Evolutionary conservation across 2,888 invertebrate genomes (phyloP).

Genomic region (Drosophila leonis): DNA sequence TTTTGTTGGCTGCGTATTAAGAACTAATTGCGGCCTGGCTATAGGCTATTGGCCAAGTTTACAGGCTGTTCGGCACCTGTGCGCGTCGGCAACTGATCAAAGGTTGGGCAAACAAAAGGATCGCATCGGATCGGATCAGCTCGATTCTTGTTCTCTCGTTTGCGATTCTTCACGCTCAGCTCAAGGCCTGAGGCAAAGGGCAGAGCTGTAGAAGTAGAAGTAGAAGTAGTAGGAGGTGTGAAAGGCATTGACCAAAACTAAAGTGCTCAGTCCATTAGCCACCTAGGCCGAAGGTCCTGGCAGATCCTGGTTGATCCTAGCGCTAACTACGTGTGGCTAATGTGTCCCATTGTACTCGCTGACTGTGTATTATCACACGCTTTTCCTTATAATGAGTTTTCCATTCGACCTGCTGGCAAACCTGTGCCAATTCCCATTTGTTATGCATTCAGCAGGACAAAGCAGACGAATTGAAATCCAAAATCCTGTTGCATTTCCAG

Average conservation of each 20-base stretch:
- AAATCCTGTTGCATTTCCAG: conserved; percentile 30
- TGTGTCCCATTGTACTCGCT: conserved; percentile 61
- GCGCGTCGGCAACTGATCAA: conserved; percentile 72
- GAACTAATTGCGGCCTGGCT: conserved; percentile 76
- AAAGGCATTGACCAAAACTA: conserved; percentile 77
- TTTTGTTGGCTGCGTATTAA: conserved; percentile 63
- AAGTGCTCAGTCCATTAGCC: conserved; percentile 76
- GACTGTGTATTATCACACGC: conserved; percentile 80
- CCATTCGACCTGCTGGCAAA: conserved; percentile 68
- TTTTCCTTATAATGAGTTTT: conserved; percentile 64
- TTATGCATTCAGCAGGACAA: conserved; percentile 63
- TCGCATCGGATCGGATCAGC: conserved; percentile 36
- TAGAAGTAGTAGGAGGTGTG: conserved; percentile 56
- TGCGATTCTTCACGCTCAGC: conserved; percentile 78
- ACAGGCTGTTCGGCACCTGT: conserved; percentile 61
- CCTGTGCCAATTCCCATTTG: conserved; percentile 78
- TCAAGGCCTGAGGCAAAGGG: neutral
- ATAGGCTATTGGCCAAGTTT: conserved; percentile 57
- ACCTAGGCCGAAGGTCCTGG: conserved; percentile 57
- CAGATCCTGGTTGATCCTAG: conserved; percentile 45
- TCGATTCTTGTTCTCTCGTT: conserved; percentile 57
- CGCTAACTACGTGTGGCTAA: conserved; percentile 82
- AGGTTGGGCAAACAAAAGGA: conserved; percentile 51
- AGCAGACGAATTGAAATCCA: conserved; percentile 47
- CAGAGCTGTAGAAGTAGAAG: neutral